Evolutionary conservation across 2,888 invertebrate genomes (phyloP).

Genomic region (Ectemnius cavifrons): DNA sequence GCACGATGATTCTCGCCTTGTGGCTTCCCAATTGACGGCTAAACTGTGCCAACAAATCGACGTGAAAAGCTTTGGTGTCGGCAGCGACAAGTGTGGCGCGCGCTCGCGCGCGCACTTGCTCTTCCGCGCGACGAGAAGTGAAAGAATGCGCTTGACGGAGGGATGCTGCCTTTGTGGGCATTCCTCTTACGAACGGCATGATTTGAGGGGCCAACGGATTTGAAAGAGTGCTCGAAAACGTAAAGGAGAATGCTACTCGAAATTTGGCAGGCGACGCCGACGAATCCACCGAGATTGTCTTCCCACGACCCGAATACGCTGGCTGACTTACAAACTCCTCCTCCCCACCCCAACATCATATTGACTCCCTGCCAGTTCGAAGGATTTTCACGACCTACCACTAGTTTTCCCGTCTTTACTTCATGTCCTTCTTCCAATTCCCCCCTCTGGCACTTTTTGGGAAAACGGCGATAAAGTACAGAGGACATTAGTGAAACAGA

Average conservation of each 20-base stretch:
- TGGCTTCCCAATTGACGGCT: slow-evolving; percentile 32
- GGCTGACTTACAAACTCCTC: slow-evolving; percentile 5
- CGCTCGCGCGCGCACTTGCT: no score
- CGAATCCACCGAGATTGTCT: slow-evolving; percentile 36
- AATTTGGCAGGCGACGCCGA: slow-evolving; percentile 26
- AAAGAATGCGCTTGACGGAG: slow-evolving; percentile 35
- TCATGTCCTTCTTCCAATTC: not conserved
- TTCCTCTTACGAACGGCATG: not conserved
- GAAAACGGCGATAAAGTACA: not conserved
- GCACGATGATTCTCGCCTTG: slow-evolving; percentile 24
- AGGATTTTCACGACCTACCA: slow-evolving; percentile 10
- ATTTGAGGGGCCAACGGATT: slow-evolving; percentile 1
- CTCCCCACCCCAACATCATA: slow-evolving; percentile 22
- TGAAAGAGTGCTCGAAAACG: slow-evolving; percentile 20
- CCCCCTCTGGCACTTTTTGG: not conserved
- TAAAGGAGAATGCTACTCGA: slow-evolving; percentile 50
- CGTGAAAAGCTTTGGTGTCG: slow-evolving; percentile 15
- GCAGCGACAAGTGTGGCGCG: no score
- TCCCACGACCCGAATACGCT: slow-evolving; percentile 43
- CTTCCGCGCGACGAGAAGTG: slow-evolving; percentile 14
- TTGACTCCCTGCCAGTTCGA: slow-evolving; percentile 37
- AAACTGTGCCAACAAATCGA: slow-evolving; percentile 46
- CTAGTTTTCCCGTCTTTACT: not conserved
- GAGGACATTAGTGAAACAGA: not conserved
- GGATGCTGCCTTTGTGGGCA: not conserved